These are phyloP conservation scores for Pluvianellus socialis DNA, from an alignment of 2,113 vertebrate genomes.

Conservation along the genomic window DNA sequence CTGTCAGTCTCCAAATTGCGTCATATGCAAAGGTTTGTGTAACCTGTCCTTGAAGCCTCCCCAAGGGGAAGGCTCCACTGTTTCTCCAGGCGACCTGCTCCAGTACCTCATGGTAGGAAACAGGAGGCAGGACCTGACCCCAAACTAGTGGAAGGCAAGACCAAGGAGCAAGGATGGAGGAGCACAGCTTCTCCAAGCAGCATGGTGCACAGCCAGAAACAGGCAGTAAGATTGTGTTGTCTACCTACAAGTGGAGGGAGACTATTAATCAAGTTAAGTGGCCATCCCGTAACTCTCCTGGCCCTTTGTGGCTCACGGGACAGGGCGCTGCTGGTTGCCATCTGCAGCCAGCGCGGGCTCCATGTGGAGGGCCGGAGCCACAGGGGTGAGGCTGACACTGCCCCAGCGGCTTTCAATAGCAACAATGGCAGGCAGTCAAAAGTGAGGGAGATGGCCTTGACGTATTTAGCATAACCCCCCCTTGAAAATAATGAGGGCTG, in stretches of 20 bases:
- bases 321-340: background rate
- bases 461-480: background rate
- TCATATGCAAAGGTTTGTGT: background rate
- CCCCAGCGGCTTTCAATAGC: background rate
- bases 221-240: background rate
- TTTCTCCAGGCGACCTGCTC: background rate
- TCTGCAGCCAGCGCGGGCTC: background rate
- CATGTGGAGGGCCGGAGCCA: background rate
- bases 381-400: background rate
- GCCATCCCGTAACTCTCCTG: background rate
- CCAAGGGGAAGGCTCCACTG: background rate
- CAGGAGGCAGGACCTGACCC: background rate
- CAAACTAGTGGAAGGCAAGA: background rate
- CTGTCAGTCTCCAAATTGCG: background rate
- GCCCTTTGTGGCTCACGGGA: background rate
- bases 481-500: background rate
- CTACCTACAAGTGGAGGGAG: background rate
- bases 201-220: background rate
- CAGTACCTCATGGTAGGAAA: background rate
- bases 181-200: background rate
- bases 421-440: slow-evolving; percentile 25
- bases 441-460: background rate
- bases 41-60: background rate
- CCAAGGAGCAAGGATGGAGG: background rate
- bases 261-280: background rate